A percentile compares a stretch with the other conserved stretches of the same genome.
Conservation (phyloP, 1,140 invertebrate genomes). For the Potamilus streckersoni region DNA sequence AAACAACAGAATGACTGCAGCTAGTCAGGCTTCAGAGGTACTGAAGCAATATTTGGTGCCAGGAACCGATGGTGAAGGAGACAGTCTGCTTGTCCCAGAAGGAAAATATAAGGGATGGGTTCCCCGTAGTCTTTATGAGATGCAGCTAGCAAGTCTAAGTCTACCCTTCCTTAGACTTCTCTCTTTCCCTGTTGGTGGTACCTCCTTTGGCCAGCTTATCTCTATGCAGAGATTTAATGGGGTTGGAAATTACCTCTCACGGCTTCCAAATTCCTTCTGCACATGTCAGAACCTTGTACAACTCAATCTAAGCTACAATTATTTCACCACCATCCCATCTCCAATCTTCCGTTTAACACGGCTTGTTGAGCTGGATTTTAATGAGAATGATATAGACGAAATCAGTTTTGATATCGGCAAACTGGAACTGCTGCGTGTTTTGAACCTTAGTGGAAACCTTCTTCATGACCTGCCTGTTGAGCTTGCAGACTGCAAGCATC, state of each 20-base stretch:
- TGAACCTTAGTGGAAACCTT: constrained; percentile 56
- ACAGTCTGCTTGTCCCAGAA: constrained; percentile 48
- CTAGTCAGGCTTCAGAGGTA: too few relatives aligned
- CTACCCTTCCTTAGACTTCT: constrained; percentile 58
- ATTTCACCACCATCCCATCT: constrained; percentile 49
- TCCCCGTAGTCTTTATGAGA: constrained; percentile 51
- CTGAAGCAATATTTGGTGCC: too few relatives aligned
- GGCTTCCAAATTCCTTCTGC: constrained; percentile 53
- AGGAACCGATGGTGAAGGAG: too few relatives aligned
- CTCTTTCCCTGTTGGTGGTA: constrained; percentile 59
- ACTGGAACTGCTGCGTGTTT: constrained; percentile 43
- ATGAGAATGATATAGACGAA: constrained; percentile 52
- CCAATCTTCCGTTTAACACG: constrained; percentile 47
- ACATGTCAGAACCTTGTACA: constrained; percentile 46
- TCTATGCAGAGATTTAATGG: constrained; percentile 50
- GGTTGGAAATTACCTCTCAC: constrained; percentile 54
- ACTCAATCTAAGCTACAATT: constrained; percentile 56
- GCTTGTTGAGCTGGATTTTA: constrained; percentile 46
- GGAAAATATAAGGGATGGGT: constrained; percentile 63
- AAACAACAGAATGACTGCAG: too few relatives aligned
- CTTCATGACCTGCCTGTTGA: constrained; percentile 46
- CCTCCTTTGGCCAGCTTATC: constrained; percentile 48
- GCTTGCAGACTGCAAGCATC: constrained; percentile 42
- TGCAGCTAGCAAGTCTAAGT: constrained; percentile 42
- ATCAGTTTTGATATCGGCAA: constrained; percentile 46